Evolutionary conservation across 2,888 invertebrate species (phyloP).

Genomic region (Tetranychus truncatus): DNA sequence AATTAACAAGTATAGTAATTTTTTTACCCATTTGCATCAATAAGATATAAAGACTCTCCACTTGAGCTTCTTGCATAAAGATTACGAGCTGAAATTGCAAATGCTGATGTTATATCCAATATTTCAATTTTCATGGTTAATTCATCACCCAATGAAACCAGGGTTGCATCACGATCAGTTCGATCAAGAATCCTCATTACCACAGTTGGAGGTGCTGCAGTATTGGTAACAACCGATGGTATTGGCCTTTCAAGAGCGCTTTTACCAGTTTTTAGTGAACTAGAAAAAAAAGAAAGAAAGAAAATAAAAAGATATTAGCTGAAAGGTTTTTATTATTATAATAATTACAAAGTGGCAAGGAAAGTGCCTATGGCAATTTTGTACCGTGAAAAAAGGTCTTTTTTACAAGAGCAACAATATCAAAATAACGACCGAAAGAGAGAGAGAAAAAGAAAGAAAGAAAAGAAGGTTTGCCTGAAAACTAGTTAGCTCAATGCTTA

Average conservation of each 20-base stretch:
- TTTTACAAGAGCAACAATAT: too few species aligned
- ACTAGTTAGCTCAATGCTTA: too few species aligned
- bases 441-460: too few species aligned
- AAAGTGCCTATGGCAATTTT: too few species aligned
- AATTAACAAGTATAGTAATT: slow-evolving; percentile 13
- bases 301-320: neutral
- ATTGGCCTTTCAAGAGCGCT: slow-evolving; percentile 33
- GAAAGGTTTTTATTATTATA: too few species aligned
- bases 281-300: neutral
- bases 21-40: slow-evolving; percentile 33
- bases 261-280: slow-evolving; percentile 22
- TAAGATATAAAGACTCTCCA: slow-evolving; percentile 35
- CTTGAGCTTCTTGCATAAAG: slow-evolving; percentile 36
- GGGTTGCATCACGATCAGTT: slow-evolving; percentile 34
- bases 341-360: too few species aligned
- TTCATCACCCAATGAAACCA: slow-evolving; percentile 36
- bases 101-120: slow-evolving; percentile 32
- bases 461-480: too few species aligned
- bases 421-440: too few species aligned
- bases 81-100: slow-evolving; percentile 36
- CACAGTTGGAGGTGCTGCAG: slow-evolving; percentile 36
- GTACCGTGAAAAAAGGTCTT: too few species aligned
- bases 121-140: slow-evolving; percentile 35
- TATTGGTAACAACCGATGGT: slow-evolving; percentile 35
- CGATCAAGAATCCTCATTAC: slow-evolving; percentile 35